Evolutionary conservation across 2,797 vertebrate genomes (phyloP), one percentile per base, ranked within the genome.

Genomic region (Percopsis omiscomaycus): DNA sequence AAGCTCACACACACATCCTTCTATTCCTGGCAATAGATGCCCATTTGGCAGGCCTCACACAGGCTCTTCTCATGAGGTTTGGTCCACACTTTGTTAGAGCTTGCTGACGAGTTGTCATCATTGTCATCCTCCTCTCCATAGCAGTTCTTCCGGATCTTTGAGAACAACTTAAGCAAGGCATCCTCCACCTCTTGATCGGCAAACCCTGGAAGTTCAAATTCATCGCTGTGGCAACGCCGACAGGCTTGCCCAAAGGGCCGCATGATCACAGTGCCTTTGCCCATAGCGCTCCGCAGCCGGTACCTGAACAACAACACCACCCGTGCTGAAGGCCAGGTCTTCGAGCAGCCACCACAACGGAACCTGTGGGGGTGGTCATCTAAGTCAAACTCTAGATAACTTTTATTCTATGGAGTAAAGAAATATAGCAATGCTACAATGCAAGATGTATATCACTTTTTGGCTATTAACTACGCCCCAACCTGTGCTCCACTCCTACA

Each of bases 131-230:
- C 55, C 0, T 83, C 85, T 0, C 56, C 14, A 0, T 91, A 91
- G 69, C 87, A 89, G 22, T 91, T 90, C 69, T 84, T 89, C 4
- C 69, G 58, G 27, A 91, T 88, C 83, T 84, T 90, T 16, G 15
- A 0, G 45, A 81, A 63, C 44, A 91, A 61, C n/a, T 13, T 44
- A 1, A 51, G 37, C 52, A 91, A 56, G 22, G 59, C 59, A 0
- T 55, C 0, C 45, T 84, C 55, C 45, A 82, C 85, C 0, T 57
- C 61, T 0, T 66, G 1, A 0, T 32, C 0, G 12, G 59, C 1
- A 59, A 89, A 88, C 22, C 81, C 88, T 10, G 86, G 80, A 0
- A 56, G 59, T 0, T 65, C 0, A 73, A 42, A 84, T 0, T 0
- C 0, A 9, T 2, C 3, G 0, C 68, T 12, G 0, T 8, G 1